Conservation (phyloP, 2,888 invertebrate genomes). For the Fissipunctia ypsillon region DNA sequence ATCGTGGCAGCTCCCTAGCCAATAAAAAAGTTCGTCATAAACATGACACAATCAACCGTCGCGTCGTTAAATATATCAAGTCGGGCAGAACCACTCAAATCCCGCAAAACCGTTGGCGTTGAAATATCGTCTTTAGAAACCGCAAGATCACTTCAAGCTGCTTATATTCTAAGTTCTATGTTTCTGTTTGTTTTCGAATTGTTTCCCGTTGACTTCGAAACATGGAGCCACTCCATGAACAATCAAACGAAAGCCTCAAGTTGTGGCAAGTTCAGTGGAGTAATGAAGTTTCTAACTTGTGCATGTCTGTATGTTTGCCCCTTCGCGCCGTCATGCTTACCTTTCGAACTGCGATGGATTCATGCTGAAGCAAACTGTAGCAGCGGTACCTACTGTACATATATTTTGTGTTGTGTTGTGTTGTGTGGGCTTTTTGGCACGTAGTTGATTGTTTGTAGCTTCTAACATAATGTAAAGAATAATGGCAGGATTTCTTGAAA, state of each 20-base stretch:
- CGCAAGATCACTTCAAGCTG: constrained; percentile 45
- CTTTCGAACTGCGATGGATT: constrained; percentile 48
- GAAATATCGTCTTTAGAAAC: constrained; percentile 48
- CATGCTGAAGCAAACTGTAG: constrained; percentile 9
- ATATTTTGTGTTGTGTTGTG: no score
- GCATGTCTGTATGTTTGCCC: constrained; percentile 37
- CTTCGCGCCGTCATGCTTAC: constrained; percentile 48
- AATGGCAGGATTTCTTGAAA: background rate
- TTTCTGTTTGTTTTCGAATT: constrained; percentile 53
- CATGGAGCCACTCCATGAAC: constrained; percentile 36
- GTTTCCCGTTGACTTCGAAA: constrained; percentile 57
- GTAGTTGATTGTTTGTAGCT: background rate
- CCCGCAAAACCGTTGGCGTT: constrained; percentile 24
- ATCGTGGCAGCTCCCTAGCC: no score
- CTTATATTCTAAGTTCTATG: constrained; percentile 18
- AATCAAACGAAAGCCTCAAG: constrained; percentile 53
- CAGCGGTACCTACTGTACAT: background rate
- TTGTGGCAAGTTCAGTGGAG: constrained; percentile 46
- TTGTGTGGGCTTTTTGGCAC: background rate
- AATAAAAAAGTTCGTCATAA: no score
- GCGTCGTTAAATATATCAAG: constrained; percentile 15
- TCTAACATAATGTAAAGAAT: background rate
- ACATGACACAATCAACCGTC: background rate
- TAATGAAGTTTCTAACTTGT: constrained; percentile 65
- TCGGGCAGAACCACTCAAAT: constrained; percentile 4